Evolutionary conservation across 2,797 vertebrate genomes (phyloP).

Genomic region (Pitangus sulphuratus): DNA sequence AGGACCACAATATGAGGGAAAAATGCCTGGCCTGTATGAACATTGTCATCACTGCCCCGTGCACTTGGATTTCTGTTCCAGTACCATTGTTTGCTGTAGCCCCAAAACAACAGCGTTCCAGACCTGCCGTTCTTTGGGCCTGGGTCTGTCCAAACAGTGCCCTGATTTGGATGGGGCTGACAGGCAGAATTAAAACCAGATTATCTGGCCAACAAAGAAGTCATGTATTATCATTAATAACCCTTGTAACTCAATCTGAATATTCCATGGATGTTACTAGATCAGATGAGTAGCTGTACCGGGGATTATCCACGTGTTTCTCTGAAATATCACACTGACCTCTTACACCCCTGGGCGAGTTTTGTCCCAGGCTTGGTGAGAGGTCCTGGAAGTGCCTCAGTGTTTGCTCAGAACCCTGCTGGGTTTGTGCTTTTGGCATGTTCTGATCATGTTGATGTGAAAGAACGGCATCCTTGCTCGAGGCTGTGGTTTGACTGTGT

Average conservation of each 20-base stretch:
- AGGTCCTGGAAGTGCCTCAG: neutral
- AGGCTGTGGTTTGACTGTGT: neutral
- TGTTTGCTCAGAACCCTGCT: neutral
- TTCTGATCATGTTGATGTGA: neutral
- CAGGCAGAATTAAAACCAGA: neutral
- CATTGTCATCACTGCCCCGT: neutral
- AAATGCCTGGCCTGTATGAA: neutral
- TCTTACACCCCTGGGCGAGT: accelerated
- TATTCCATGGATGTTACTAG: neutral
- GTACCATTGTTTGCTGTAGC: neutral
- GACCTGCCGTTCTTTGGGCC: neutral
- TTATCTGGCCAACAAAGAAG: neutral
- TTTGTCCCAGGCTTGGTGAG: neutral
- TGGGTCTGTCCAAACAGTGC: neutral
- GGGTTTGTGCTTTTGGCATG: neutral
- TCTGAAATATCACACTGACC: neutral
- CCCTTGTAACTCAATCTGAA: neutral
- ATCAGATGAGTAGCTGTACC: neutral
- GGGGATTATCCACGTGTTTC: neutral
- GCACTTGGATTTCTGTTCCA: neutral
- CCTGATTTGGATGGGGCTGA: neutral
- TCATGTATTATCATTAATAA: neutral
- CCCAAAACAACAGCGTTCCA: neutral
- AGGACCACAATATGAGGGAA: neutral
- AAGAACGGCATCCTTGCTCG: neutral